phyloP scores from a whole-genome alignment of 1,140 invertebrate species.

The Prorops nasuta region DNA sequence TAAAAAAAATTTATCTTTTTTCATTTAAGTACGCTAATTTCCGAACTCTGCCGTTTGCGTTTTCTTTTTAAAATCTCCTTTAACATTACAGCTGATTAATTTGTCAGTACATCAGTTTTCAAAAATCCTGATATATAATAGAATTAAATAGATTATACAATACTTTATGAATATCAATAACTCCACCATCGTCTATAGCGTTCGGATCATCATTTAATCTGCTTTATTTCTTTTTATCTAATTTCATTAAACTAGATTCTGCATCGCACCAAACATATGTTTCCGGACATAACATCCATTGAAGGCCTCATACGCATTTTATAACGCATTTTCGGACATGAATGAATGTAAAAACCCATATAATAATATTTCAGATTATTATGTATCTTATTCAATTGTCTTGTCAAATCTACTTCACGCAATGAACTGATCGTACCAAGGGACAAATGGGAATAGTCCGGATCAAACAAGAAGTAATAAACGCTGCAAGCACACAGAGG shows the following conservation, averaged over 20 bases:
- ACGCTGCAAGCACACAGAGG: conserved; percentile 93
- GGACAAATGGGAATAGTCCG: conserved; percentile 82
- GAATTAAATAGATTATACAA: background rate
- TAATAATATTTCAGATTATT: conserved; percentile 79
- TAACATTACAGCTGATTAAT: too few relatives aligned
- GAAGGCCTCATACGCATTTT: conserved; percentile 83
- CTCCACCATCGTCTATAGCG: conserved; percentile 39
- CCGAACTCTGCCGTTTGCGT: too few relatives aligned
- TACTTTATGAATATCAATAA: conserved; percentile 38
- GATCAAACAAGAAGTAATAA: conserved; percentile 98
- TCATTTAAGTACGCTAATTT: too few relatives aligned
- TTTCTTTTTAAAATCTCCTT: too few relatives aligned
- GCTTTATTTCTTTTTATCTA: conserved; percentile 73
- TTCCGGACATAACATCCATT: conserved; percentile 92
- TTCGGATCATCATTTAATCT: conserved; percentile 58
- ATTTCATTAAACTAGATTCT: conserved; percentile 66
- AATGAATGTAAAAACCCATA: conserved; percentile 99
- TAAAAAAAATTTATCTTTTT: too few relatives aligned
- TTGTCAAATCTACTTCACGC: conserved; percentile 80
- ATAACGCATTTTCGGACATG: conserved; percentile 94
- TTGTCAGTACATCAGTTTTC: too few relatives aligned
- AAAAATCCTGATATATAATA: background rate
- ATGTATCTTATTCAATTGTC: conserved; percentile 64
- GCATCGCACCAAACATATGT: conserved; percentile 83
- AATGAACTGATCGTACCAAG: conserved; percentile 81